These are phyloP conservation scores for Harpagus bidentatus DNA, from an alignment of 2,113 vertebrate genomes.

Conservation along the genomic window DNA sequence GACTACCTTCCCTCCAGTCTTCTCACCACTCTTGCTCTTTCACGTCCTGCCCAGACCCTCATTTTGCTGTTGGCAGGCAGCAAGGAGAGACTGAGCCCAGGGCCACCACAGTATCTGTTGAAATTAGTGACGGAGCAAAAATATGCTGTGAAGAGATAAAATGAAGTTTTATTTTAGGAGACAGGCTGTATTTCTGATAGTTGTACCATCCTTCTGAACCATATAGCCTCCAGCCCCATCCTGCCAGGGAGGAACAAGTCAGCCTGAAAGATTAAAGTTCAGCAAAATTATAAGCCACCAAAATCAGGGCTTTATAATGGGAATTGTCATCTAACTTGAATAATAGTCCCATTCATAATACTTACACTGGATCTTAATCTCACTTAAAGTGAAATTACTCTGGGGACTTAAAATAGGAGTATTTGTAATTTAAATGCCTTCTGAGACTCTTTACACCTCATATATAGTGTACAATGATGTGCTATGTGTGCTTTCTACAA, in stretches of 20 bases:
- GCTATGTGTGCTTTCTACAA: not conserved
- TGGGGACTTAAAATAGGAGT: conserved; percentile 2
- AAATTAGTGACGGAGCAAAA: not conserved
- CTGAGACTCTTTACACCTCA: not conserved
- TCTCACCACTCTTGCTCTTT: not conserved
- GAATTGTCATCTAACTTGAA: conserved; percentile 29
- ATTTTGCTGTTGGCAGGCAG: not conserved
- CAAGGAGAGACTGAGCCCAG: not conserved
- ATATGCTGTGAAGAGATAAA: not conserved
- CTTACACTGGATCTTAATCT: conserved; percentile 49
- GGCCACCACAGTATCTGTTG: not conserved
- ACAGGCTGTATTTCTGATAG: conserved; percentile 4
- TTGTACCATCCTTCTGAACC: not conserved
- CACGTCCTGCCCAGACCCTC: not conserved
- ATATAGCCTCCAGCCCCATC: not conserved
- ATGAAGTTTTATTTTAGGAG: conserved; percentile 12
- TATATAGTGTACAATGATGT: not conserved
- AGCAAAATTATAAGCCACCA: conserved; percentile 39
- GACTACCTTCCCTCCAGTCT: not conserved
- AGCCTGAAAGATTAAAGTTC: conserved; percentile 49
- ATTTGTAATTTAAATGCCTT: conserved; percentile 38
- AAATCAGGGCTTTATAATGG: conserved; percentile 28
- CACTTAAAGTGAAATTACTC: conserved; percentile 45
- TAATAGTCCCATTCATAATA: conserved; percentile 50
- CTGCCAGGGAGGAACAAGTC: not conserved